Conservation (phyloP, 53 echinoderm and acorn worm genomes). For the Holothuria scabra region DNA sequence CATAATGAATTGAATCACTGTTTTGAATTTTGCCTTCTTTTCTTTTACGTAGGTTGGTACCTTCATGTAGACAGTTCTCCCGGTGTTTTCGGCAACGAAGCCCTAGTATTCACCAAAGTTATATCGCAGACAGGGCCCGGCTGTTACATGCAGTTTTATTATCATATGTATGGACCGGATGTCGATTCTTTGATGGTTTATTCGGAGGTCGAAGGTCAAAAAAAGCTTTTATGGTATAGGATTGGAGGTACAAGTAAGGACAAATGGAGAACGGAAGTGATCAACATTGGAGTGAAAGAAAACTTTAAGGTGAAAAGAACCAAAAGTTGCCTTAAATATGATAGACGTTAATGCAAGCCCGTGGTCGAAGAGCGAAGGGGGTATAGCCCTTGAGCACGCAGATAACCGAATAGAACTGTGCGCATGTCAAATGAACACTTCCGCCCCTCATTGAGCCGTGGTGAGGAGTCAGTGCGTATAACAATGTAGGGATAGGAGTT, state of each 20-base stretch:
- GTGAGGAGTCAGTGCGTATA: too few species aligned
- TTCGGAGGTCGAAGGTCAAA: constrained; percentile 37
- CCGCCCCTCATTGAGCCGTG: too few species aligned
- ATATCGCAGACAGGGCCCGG: constrained; percentile 52
- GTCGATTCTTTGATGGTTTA: constrained; percentile 66
- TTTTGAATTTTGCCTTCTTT: not conserved
- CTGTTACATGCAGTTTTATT: constrained; percentile 68
- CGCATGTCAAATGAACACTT: too few species aligned
- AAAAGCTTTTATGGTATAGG: constrained; percentile 51
- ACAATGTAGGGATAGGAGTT: too few species aligned
- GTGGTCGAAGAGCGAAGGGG: too few species aligned
- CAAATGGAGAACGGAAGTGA: constrained; percentile 57
- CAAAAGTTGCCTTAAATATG: not conserved
- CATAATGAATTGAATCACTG: not conserved
- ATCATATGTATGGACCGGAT: constrained; percentile 62
- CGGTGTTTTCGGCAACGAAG: constrained; percentile 22
- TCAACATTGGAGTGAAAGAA: constrained; percentile 59
- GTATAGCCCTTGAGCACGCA: too few species aligned
- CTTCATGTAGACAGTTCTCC: constrained; percentile 58
- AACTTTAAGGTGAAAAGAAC: constrained; percentile 52
- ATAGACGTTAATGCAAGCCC: too few species aligned
- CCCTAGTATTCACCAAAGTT: constrained; percentile 46
- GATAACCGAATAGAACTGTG: too few species aligned
- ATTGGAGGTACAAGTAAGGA: constrained; percentile 62
- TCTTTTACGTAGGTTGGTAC: constrained; percentile 59